Evolutionary conservation across 2,888 invertebrate species (phyloP).

Genomic region (Nemoura dubitans): DNA sequence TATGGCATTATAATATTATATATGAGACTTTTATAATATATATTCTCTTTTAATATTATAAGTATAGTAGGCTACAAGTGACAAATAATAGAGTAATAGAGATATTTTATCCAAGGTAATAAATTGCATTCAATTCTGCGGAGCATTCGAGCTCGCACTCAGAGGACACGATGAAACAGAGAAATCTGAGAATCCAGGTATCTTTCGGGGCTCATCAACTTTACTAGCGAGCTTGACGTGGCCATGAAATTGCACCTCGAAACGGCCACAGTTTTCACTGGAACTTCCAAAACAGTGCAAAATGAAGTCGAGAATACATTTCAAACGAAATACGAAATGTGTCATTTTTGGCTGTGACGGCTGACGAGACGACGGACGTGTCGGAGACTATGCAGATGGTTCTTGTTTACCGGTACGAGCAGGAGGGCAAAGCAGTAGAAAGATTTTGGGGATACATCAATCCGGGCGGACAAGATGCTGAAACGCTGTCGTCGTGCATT

Average conservation of each 20-base stretch:
- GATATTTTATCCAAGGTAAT: too few species aligned
- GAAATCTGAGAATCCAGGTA: constrained; percentile 18
- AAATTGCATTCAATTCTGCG: too few species aligned
- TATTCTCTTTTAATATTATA: too few species aligned
- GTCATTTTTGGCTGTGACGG: constrained; percentile 49
- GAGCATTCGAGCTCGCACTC: not conserved
- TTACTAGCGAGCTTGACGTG: not conserved
- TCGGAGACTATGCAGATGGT: constrained; percentile 49
- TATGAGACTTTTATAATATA: too few species aligned
- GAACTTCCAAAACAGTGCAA: too few species aligned
- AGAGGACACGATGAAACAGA: constrained; percentile 25
- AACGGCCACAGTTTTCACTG: too few species aligned
- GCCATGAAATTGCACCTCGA: constrained; percentile 24
- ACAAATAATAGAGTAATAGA: too few species aligned
- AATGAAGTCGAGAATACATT: too few species aligned
- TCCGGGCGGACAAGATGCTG: constrained; percentile 44
- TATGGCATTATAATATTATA: too few species aligned
- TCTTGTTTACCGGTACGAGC: constrained; percentile 50
- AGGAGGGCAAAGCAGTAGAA: constrained; percentile 50
- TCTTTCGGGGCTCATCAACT: constrained; percentile 19
- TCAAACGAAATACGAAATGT: constrained; percentile 48
- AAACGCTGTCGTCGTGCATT: constrained; percentile 50
- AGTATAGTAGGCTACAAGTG: too few species aligned
- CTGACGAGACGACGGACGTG: constrained; percentile 51
- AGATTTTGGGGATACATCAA: constrained; percentile 50